Evolutionary conservation across 2,888 invertebrate species (phyloP).

Genomic region (Andrena dorsata): DNA sequence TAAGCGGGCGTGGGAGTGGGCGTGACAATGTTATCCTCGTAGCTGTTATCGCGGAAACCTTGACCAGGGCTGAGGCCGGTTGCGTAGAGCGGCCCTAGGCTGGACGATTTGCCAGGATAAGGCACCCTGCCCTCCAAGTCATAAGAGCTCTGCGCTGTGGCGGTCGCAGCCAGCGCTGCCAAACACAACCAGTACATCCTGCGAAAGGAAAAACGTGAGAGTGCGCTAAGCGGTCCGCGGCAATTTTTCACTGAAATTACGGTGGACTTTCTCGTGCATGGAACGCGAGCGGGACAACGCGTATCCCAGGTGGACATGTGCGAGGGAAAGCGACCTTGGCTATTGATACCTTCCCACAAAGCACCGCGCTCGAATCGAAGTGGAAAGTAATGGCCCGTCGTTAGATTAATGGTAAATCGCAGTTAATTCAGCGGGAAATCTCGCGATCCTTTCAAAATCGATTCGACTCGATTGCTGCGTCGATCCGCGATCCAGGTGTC

Average conservation of each 20-base stretch:
- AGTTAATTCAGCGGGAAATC: not conserved
- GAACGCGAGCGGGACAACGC: slow-evolving; percentile 8
- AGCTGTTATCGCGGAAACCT: slow-evolving; percentile 83
- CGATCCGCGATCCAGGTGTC: not conserved
- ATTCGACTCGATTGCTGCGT: not conserved
- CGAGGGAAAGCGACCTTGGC: slow-evolving; percentile 57
- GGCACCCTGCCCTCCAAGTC: slow-evolving; percentile 80
- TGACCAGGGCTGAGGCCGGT: slow-evolving; percentile 76
- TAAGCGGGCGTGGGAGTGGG: slow-evolving; percentile 82
- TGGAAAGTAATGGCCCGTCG: slow-evolving; percentile 32
- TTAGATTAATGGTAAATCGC: slow-evolving; percentile 5
- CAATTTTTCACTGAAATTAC: slow-evolving; percentile 5
- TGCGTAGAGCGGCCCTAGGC: slow-evolving; percentile 80
- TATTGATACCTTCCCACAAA: slow-evolving; percentile 19
- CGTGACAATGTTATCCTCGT: slow-evolving; percentile 83
- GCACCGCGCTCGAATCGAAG: not conserved
- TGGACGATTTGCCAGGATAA: slow-evolving; percentile 78
- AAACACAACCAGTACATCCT: slow-evolving; percentile 81
- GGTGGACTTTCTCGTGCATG: slow-evolving; percentile 28
- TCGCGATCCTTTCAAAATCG: not conserved
- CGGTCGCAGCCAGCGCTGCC: slow-evolving; percentile 77
- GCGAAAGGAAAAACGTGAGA: slow-evolving; percentile 20
- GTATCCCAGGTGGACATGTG: not conserved
- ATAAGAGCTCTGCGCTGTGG: slow-evolving; percentile 79
- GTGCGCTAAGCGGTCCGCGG: not conserved